phyloP scores from a whole-genome alignment of 2,888 invertebrate genomes.

The Lacanobia wlatinum region DNA sequence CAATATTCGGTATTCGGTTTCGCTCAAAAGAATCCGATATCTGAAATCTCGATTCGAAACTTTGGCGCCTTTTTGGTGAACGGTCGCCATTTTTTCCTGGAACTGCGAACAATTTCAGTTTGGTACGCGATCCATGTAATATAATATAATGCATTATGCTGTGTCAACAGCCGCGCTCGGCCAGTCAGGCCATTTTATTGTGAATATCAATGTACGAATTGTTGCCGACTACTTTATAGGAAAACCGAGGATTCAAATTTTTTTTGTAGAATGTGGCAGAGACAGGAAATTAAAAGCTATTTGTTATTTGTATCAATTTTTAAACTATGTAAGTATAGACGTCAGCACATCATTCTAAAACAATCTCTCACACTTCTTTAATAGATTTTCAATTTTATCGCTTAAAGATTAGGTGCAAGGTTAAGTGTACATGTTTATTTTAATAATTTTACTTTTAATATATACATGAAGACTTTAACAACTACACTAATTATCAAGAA shows the following conservation, averaged over 20 bases:
- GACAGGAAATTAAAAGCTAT: neutral
- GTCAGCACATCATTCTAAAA: no score
- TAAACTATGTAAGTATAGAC: neutral
- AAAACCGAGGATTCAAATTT: neutral
- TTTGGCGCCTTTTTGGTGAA: constrained; percentile 39
- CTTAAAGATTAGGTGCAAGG: no score
- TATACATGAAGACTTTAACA: no score
- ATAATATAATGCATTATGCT: constrained; percentile 2
- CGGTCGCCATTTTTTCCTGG: constrained; percentile 17
- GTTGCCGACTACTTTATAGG: neutral
- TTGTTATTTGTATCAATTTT: neutral
- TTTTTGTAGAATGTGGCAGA: neutral
- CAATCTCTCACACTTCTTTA: no score
- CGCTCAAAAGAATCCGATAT: constrained; percentile 7
- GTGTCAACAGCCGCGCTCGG: neutral
- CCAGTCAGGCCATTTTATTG: constrained; percentile 8
- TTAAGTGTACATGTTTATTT: no score
- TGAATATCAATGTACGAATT: constrained; percentile 19
- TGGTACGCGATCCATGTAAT: constrained; percentile 13
- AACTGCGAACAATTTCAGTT: constrained; percentile 23
- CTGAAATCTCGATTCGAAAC: constrained; percentile 1
- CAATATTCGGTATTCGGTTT: neutral
- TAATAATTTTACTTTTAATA: no score
- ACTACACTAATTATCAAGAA: no score
- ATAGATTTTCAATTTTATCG: no score